Conservation (phyloP, 2,113 vertebrate species). For the Takifugu flavidus region DNA sequence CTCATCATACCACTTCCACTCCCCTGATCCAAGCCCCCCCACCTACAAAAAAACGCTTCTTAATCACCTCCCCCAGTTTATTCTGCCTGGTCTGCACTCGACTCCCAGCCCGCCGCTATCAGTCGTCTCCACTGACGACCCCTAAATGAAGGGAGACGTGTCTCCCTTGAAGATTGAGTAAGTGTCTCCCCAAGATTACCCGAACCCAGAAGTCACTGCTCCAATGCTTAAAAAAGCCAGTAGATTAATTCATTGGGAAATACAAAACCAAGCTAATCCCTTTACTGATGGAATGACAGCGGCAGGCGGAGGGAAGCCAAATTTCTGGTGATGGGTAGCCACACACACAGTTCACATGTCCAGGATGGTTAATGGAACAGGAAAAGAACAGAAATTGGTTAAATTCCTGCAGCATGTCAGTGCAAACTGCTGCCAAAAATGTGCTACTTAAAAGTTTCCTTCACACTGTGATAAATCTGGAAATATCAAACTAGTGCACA, state of each 20-base stretch:
- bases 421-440: not conserved
- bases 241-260: constrained; percentile 51
- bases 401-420: too few species aligned
- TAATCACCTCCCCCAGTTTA: constrained; percentile 28
- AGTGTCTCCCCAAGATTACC: constrained; percentile 64
- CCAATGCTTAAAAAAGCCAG: constrained; percentile 49
- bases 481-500: too few species aligned
- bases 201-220: constrained; percentile 52
- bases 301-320: constrained; percentile 12
- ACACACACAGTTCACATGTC: constrained; percentile 21
- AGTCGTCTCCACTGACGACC: constrained; percentile 30
- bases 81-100: constrained; percentile 22
- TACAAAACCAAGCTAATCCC: constrained; percentile 63
- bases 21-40: not conserved
- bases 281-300: constrained; percentile 47
- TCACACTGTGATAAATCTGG: not conserved
- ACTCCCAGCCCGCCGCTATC: constrained; percentile 35
- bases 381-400: not conserved
- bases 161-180: constrained; percentile 37
- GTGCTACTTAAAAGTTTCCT: not conserved
- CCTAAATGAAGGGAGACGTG: constrained; percentile 34
- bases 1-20: constrained; percentile 37
- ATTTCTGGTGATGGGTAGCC: constrained; percentile 31
- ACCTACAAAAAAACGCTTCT: constrained; percentile 16
- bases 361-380: constrained; percentile 16